A percentile compares a stretch with the other conserved stretches of the same genome.
phyloP scores from a whole-genome alignment of 2,888 invertebrate species.

The Apotomis turbidana region DNA sequence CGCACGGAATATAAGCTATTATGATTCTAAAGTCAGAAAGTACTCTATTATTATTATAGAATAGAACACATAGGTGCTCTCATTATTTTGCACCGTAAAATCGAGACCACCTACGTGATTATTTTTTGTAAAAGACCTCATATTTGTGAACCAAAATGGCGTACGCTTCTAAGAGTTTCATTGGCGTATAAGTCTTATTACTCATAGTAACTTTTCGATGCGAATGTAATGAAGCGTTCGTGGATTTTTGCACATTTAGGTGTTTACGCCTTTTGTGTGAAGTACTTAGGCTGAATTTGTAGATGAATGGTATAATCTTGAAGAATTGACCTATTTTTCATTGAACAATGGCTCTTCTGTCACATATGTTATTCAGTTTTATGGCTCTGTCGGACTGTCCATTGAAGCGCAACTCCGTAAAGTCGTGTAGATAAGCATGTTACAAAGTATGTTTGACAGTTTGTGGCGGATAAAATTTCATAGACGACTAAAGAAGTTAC shows the following conservation, averaged over 20 bases:
- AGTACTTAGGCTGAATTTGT: conserved; percentile 31
- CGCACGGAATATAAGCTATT: conserved; percentile 14
- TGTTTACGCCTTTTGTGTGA: conserved; percentile 55
- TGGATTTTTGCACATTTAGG: conserved; percentile 74
- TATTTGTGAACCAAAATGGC: neutral
- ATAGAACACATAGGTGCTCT: conserved; percentile 72
- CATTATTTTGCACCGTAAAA: conserved; percentile 78
- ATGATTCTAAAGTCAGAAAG: neutral
- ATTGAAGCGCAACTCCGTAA: conserved; percentile 29
- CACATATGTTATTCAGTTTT: conserved; percentile 38
- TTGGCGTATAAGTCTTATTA: neutral
- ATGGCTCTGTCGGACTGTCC: conserved; percentile 33
- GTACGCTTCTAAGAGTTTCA: neutral
- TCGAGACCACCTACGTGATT: conserved; percentile 76
- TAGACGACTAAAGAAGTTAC: too few species aligned
- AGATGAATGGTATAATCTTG: conserved; percentile 34
- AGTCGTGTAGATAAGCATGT: conserved; percentile 14
- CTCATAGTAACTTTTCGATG: conserved; percentile 54
- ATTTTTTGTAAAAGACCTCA: conserved; percentile 57
- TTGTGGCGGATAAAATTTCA: neutral
- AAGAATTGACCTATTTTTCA: conserved; percentile 39
- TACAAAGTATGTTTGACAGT: conserved; percentile 19
- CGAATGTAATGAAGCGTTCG: conserved; percentile 78
- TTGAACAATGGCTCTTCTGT: conserved; percentile 31
- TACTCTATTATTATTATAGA: conserved; percentile 75